A percentile compares a stretch with the other conserved stretches of the same genome.
Conservation (phyloP, 2,113 vertebrate species). For the Podocnemis expansa region DNA sequence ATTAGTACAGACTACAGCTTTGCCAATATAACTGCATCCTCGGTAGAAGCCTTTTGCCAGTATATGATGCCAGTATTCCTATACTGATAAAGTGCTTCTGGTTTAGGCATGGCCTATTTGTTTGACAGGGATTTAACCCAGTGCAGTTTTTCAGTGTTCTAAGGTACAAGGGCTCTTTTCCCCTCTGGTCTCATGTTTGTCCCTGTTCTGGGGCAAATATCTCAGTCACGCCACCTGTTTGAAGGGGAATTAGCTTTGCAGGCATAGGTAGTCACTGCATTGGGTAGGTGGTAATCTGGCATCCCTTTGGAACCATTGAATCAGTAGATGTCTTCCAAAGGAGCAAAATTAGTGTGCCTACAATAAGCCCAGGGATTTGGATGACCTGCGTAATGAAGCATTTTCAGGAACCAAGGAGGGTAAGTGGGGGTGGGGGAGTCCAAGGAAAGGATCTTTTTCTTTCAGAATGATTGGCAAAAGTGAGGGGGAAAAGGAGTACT, state of each 20-base stretch:
- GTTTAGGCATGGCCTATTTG: not conserved
- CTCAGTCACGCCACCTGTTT: fast-evolving
- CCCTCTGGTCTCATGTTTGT: not conserved
- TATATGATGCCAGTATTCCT: not conserved
- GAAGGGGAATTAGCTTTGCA: not conserved
- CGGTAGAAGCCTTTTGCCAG: not conserved
- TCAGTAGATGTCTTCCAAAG: fast-evolving
- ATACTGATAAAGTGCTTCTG: not conserved
- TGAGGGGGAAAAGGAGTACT: fast-evolving
- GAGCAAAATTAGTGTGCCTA: fast-evolving
- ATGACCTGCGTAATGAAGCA: not conserved
- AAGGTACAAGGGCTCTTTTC: not conserved
- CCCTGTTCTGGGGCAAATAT: not conserved
- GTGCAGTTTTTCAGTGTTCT: not conserved
- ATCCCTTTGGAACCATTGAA: not conserved
- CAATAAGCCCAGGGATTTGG: not conserved
- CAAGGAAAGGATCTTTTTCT: fast-evolving
- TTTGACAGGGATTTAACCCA: not conserved
- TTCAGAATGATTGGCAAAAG: not conserved
- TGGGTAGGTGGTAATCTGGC: fast-evolving
- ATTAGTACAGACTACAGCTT: not conserved
- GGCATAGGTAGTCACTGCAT: not conserved
- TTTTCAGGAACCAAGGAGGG: fast-evolving
- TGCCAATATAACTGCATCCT: not conserved
- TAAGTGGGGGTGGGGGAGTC: not conserved